Conservation (phyloP, 2,113 vertebrate species). For the Xyrauchen texanus region DNA sequence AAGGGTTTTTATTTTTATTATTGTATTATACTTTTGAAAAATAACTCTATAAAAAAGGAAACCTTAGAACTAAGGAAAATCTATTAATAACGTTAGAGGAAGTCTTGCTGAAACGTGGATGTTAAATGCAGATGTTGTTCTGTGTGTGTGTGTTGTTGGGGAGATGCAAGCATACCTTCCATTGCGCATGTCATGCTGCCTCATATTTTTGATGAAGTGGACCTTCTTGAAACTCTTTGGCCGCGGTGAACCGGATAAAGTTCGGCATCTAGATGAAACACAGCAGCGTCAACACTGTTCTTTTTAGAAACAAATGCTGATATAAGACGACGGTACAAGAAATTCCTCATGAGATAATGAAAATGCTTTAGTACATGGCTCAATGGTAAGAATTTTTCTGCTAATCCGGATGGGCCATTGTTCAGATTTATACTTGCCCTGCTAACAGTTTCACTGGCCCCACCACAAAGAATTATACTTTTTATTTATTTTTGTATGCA, state of each 20-base stretch:
- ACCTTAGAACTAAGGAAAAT: neutral
- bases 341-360: neutral
- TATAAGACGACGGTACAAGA: neutral
- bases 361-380: neutral
- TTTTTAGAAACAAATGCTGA: slow-evolving; percentile 40
- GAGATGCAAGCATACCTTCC: slow-evolving; percentile 83
- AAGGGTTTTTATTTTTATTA: no score
- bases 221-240: slow-evolving; percentile 99
- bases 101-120: neutral
- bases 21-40: neutral
- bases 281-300: slow-evolving; percentile 50
- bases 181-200: slow-evolving; percentile 91
- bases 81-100: neutral
- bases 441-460: no score
- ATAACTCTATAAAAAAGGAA: neutral
- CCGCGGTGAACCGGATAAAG: slow-evolving; percentile 97
- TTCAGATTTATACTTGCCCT: no score
- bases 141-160: slow-evolving; percentile 4
- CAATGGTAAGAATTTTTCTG: no score
- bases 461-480: no score
- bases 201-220: slow-evolving; percentile 98
- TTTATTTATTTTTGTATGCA: no score
- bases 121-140: neutral
- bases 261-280: slow-evolving; percentile 89
- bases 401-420: no score